Base-by-base conservation (phyloP, 2,797 vertebrate species). In the Notoglanidium macrostoma region DNA sequence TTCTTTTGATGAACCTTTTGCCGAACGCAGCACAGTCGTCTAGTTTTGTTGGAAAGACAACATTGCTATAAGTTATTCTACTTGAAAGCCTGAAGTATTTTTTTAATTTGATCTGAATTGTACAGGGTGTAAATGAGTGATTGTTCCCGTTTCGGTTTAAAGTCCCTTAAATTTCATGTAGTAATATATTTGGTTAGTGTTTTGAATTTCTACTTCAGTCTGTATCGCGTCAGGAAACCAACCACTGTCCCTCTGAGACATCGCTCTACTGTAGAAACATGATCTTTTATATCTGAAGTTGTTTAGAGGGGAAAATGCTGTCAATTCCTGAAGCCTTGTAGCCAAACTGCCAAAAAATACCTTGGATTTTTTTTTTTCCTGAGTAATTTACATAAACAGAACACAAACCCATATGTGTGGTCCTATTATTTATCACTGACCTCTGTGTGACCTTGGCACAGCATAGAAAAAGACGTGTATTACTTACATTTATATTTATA, bases 1-100 rank as follows among this genome's bases (percentile, higher is more conserved):
- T 99, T 99, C 96, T 99, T 99, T 97, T 99, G 98, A 99, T 96
- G 93, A 94, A 85, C 67, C 61, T 51, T 40, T 35, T 4, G 11
- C 29, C 19, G n/a, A 54, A 17, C 91, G 21, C 87, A 88, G 91
- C 92, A 93, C 89, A 65, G 55, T n/a, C 51, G 9, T 19, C 92
- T 90, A 93, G 91, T 90, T 89, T 85, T 85, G 83, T 61, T 49
- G 65, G 32, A 35, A 70, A 59, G 19, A 46, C 55, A 3, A 21
- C 17, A 23, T 49, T 61, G 23, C 32, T 95, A 93, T 98, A 98
- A 98, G 95, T 98, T 98, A 98, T 97, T 97, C 90, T 95, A 93
- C 94, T 95, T 95, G 91, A 93, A 95, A 91, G 19, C 90, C 89
- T 55, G 68, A 90, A 88, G 83, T 88, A 85, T 94, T 94, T 95